Evolutionary conservation across 2,797 vertebrate genomes (phyloP), one percentile per base, ranked within the genome.

Genomic region (Sebastiscus albofasciatus): DNA sequence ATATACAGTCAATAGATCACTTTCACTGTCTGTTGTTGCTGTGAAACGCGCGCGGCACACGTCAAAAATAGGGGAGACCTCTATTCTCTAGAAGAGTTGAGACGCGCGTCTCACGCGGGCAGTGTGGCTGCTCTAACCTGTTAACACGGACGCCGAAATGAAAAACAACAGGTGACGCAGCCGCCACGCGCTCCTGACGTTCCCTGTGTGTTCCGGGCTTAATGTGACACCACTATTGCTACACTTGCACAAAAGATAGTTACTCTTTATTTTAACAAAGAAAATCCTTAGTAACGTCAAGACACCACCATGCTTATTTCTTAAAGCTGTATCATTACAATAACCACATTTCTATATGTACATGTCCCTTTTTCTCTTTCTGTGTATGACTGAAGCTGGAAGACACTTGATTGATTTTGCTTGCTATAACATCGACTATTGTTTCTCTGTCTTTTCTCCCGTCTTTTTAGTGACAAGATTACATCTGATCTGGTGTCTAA

Each of bases 401-500:
- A 52, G 27, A 67, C 27, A 36, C 10, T 29, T 4, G 1, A 5
- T 56, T 33, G 13, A 22, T 26, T 20, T 26, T 18, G 5, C 22
- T 39, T 27, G 22, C 55, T 29, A 2, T 31, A 22, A 6, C 20
- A 18, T 14, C 27, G 14, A 54, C n/a, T 64, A 4, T 49, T 33
- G 46, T 55, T 29, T 49, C 31, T 72, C 6, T 56, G n/a, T 79
- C 4, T 61, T 75, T 8, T 18, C 1, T 60, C 3, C 20, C 7
- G 11, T 67, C 78, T 82, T 77, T 42, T 54, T 78, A 99, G 99
- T 91, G 97, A 99, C 88, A 99, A 99, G 94, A 97, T 99, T 81
- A 96, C 97, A 14, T 95, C 94, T 1, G 97, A 99, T 10, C 93
- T 99, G 71, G 96, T 99, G 76, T 94, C 96, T 55, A 99, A 99